Conservation (phyloP, 2,113 vertebrate genomes). For the Muscicapa adusta region DNA sequence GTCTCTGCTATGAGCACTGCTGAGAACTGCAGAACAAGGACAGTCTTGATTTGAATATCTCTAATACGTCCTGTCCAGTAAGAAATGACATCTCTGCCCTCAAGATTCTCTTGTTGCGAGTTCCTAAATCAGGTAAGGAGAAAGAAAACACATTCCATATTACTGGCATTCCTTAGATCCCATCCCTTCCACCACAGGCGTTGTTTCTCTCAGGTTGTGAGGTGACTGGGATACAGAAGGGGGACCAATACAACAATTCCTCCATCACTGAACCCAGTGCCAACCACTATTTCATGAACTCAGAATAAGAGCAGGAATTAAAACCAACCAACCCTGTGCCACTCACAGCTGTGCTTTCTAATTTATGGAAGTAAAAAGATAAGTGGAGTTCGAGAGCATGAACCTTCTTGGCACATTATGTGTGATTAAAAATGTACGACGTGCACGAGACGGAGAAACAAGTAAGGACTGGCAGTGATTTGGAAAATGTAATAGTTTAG, state of each 20-base stretch:
- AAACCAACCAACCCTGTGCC: neutral
- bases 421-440: neutral
- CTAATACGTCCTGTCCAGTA: neutral
- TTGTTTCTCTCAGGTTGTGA: neutral
- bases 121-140: neutral
- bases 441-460: neutral
- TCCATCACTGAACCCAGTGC: neutral
- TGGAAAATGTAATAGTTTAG: neutral
- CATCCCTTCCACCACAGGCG: neutral
- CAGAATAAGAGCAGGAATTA: neutral
- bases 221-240: neutral
- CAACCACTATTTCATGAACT: neutral
- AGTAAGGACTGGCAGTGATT: neutral
- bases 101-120: neutral
- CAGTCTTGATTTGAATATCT: neutral
- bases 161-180: neutral
- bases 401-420: neutral
- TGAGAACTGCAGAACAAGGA: neutral
- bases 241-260: neutral
- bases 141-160: neutral
- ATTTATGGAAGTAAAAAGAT: neutral
- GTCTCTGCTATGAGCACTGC: neutral
- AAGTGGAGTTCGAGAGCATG: neutral
- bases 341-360: neutral
- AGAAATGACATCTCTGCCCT: neutral